Conservation (phyloP, 2,888 invertebrate species). For the Plagodis pulveraria region DNA sequence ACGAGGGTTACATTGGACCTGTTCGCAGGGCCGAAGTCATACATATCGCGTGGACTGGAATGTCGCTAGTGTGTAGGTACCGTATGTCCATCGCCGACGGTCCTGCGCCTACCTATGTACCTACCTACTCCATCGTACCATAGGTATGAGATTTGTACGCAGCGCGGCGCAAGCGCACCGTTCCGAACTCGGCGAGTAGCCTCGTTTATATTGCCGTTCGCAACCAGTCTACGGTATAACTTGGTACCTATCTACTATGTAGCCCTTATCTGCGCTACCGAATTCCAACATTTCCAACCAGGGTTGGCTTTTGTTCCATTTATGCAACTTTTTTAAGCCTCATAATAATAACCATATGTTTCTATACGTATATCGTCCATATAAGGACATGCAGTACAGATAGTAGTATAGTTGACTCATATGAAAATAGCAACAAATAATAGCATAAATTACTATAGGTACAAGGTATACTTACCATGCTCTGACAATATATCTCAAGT, state of each 20-base stretch:
- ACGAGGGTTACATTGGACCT: constrained; percentile 63
- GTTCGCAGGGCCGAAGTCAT: constrained; percentile 74
- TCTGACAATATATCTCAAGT: no score
- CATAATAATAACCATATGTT: no score
- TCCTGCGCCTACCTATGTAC: constrained; percentile 19
- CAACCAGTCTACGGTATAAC: constrained; percentile 58
- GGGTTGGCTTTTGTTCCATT: no score
- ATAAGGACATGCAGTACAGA: no score
- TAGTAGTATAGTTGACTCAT: no score
- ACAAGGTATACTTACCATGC: no score
- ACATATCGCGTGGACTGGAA: constrained; percentile 77
- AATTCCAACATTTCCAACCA: constrained; percentile 39
- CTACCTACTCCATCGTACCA: constrained; percentile 68
- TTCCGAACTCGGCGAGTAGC: constrained; percentile 57
- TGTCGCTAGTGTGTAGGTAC: constrained; percentile 78
- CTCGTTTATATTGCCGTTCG: constrained; percentile 66
- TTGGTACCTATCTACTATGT: constrained; percentile 49
- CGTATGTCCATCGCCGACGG: constrained; percentile 61
- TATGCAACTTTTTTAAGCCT: no score
- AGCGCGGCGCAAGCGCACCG: constrained; percentile 64
- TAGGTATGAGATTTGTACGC: constrained; percentile 69
- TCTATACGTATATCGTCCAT: no score
- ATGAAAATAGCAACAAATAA: no score
- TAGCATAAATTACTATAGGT: no score
- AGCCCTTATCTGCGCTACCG: constrained; percentile 71